Evolutionary conservation across 2,888 invertebrate genomes (phyloP).

Genomic region (Lottia gigantea): DNA sequence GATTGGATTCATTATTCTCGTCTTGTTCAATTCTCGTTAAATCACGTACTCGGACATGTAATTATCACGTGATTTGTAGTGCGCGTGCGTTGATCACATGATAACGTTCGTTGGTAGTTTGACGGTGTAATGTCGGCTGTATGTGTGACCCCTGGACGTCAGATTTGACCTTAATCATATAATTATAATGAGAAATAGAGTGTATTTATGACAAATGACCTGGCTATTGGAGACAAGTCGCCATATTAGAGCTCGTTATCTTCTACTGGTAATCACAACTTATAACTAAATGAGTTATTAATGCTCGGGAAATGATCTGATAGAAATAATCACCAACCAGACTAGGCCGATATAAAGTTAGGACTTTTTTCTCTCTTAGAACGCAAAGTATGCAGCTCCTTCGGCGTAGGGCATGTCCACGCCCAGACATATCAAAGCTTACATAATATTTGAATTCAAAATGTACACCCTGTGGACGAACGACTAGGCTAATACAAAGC

Average conservation of each 20-base stretch:
- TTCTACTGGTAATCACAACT: not conserved
- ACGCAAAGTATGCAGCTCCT: no score
- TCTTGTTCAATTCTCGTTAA: not conserved
- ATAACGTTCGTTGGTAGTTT: not conserved
- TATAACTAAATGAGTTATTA: constrained; percentile 11
- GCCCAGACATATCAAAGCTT: no score
- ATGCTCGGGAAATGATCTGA: not conserved
- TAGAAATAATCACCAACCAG: no score
- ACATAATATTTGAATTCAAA: no score
- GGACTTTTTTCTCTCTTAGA: no score
- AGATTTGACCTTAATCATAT: constrained; percentile 10
- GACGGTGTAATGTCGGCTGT: not conserved
- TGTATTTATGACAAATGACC: no score
- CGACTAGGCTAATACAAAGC: no score
- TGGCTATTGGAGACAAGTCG: not conserved
- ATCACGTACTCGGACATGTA: not conserved
- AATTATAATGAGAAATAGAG: constrained; percentile 9
- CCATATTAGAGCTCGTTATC: constrained; percentile 6
- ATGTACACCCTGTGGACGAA: no score
- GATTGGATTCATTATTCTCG: not conserved
- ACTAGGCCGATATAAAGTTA: no score
- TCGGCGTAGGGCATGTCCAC: no score
- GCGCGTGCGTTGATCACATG: constrained; percentile 10
- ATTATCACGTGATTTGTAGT: constrained; percentile 10
- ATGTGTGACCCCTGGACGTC: constrained; percentile 3